phyloP scores from a whole-genome alignment of 1,140 invertebrate species.

The Parasteatoda tepidariorum region DNA sequence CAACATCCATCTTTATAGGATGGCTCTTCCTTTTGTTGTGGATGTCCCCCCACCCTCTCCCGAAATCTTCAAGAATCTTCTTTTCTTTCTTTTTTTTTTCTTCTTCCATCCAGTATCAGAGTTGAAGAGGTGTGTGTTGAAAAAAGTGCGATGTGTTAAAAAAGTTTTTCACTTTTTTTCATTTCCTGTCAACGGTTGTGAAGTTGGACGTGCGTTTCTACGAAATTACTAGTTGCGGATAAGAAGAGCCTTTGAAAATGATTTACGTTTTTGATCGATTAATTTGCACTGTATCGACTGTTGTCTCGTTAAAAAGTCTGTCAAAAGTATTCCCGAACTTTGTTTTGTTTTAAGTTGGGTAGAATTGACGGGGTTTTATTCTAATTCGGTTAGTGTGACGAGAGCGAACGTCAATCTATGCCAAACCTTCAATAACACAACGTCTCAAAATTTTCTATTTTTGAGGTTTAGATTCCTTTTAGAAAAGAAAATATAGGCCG shows the following conservation, averaged over 20 bases:
- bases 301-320: neutral
- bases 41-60: neutral
- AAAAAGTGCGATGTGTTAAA: neutral
- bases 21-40: neutral
- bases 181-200: neutral
- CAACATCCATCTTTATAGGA: conserved; percentile 47
- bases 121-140: neutral
- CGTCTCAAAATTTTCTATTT: too few species aligned
- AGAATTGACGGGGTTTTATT: too few species aligned
- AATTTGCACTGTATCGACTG: conserved; percentile 12
- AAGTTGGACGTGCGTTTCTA: neutral
- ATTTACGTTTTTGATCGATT: conserved; percentile 50
- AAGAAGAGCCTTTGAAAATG: conserved; percentile 21
- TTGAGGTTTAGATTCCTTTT: too few species aligned
- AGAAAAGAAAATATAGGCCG: too few species aligned
- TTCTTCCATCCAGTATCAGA: neutral
- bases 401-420: too few species aligned
- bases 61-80: neutral
- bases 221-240: conserved; percentile 1
- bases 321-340: neutral
- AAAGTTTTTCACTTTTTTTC: neutral
- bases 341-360: neutral
- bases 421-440: too few species aligned
- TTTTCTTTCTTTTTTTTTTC: neutral
- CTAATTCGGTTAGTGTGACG: too few species aligned